Conservation (phyloP, 1,140 invertebrate genomes). For the Homarus americanus region DNA sequence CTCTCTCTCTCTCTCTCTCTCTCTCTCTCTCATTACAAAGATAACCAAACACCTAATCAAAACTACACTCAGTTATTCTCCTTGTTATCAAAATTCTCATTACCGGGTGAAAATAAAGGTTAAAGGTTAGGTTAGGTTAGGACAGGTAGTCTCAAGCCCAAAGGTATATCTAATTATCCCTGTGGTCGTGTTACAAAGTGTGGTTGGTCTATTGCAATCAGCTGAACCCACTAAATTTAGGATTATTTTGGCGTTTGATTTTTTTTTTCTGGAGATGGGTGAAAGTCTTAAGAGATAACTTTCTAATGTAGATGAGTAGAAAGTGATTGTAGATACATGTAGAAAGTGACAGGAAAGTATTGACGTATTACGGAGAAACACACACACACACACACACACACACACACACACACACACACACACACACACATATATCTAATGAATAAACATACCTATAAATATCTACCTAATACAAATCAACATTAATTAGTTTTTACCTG, state of each 20-base stretch:
- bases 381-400: slow-evolving; percentile 25
- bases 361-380: background rate
- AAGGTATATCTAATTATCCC: too few relatives aligned
- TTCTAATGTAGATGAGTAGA: background rate
- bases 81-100: too few relatives aligned
- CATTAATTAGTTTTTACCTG: too few relatives aligned
- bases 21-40: background rate
- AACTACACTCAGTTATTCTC: too few relatives aligned
- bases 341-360: too few relatives aligned
- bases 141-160: too few relatives aligned
- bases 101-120: too few relatives aligned
- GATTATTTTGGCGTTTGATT: background rate
- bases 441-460: background rate
- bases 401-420: slow-evolving; percentile 28
- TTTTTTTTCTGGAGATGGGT: background rate
- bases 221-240: background rate
- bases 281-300: background rate
- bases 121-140: too few relatives aligned
- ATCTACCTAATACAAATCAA: background rate
- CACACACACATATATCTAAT: background rate
- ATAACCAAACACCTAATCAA: background rate
- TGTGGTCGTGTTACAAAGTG: too few relatives aligned
- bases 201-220: background rate
- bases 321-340: background rate
- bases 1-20: background rate